phyloP scores from a whole-genome alignment of 2,888 invertebrate species.

The Phengaris arion region DNA sequence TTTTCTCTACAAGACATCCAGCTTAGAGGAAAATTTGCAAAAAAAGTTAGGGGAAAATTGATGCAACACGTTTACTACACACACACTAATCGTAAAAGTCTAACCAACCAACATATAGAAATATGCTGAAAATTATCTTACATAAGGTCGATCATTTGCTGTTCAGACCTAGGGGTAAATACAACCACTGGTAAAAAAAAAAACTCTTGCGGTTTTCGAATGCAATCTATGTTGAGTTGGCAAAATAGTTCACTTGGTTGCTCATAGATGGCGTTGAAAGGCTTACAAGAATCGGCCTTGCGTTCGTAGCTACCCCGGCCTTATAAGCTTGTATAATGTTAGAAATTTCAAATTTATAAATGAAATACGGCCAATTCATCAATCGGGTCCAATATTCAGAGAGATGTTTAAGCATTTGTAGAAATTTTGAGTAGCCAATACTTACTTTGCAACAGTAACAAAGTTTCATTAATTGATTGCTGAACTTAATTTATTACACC shows the following conservation, averaged over 20 bases:
- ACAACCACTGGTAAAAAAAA: constrained; percentile 3
- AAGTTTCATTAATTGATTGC: not conserved
- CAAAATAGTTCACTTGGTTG: not conserved
- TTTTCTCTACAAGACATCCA: constrained; percentile 20
- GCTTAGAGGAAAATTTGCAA: constrained; percentile 24
- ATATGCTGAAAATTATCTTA: constrained; percentile 18
- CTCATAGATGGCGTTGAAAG: constrained; percentile 8
- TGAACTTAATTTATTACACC: not conserved
- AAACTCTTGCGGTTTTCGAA: not conserved
- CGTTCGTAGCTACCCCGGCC: constrained; percentile 17
- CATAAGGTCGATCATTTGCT: constrained; percentile 19
- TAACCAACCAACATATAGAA: constrained; percentile 20
- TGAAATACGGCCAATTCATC: constrained; percentile 19
- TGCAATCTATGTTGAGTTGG: not conserved
- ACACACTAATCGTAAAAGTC: constrained; percentile 16
- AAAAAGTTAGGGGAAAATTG: constrained; percentile 16
- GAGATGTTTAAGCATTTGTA: constrained; percentile 19
- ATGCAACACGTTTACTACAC: constrained; percentile 23
- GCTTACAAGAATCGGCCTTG: not conserved
- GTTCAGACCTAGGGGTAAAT: constrained; percentile 20
- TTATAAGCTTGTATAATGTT: not conserved
- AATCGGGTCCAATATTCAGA: constrained; percentile 7
- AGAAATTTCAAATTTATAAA: not conserved
- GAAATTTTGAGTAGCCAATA: constrained; percentile 26
- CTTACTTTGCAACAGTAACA: not conserved